Percentiles rank a stretch among this genome's conserved stretches.
phyloP scores from a whole-genome alignment of 2,888 invertebrate genomes.

The Nephrotoma flavescens region DNA sequence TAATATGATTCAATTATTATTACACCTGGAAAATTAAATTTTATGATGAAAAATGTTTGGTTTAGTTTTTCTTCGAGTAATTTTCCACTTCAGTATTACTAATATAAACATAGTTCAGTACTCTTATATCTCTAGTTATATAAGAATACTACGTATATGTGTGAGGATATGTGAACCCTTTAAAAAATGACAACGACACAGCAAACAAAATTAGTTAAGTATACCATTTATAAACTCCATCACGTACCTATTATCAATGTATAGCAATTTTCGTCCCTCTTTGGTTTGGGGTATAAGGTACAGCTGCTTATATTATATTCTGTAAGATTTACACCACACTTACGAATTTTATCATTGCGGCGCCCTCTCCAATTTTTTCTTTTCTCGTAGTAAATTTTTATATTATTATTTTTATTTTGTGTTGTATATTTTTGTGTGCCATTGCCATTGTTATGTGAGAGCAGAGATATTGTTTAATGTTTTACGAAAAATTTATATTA shows the following conservation, averaged over 20 bases:
- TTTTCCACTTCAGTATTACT: neutral
- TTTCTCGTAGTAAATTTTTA: neutral
- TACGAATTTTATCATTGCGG: neutral
- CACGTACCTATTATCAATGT: conserved; percentile 5
- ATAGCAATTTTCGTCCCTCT: neutral
- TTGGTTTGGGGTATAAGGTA: conserved; percentile 1
- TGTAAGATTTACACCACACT: neutral
- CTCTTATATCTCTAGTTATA: neutral
- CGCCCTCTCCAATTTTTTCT: neutral
- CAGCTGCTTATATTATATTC: neutral
- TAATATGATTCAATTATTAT: neutral
- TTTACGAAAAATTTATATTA: neutral
- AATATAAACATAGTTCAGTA: no score
- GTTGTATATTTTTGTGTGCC: neutral
- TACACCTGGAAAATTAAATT: neutral
- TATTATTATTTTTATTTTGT: neutral
- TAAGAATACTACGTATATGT: neutral
- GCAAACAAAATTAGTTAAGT: conserved; percentile 5
- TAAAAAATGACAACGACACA: neutral
- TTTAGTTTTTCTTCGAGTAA: neutral
- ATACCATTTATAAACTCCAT: conserved; percentile 4
- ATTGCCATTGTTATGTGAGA: neutral
- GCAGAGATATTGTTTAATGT: conserved; percentile 2
- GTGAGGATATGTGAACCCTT: neutral
- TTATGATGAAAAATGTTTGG: neutral